Evolutionary conservation across 37 sponge, comb jelly and placozoan species (phyloP).

Genomic region (Agelas oroides): DNA sequence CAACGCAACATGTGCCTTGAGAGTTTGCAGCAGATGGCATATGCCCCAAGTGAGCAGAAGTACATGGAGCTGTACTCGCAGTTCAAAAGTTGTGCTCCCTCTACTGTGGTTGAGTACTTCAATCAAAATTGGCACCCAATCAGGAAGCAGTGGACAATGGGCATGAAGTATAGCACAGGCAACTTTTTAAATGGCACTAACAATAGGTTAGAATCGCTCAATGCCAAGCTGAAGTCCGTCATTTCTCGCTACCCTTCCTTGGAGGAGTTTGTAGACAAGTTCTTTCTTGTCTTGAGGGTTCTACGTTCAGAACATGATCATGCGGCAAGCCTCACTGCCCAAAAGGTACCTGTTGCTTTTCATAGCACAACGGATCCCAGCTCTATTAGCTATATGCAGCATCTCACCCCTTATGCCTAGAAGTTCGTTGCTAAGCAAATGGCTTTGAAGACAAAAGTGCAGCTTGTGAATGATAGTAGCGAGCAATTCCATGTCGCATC

Average conservation of each 20-base stretch:
- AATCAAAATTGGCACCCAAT: conserved; percentile 74
- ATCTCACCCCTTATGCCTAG: conserved; percentile 51
- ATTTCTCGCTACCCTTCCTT: conserved; percentile 29
- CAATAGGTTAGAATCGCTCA: conserved; percentile 53
- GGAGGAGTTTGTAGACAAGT: conserved; percentile 51
- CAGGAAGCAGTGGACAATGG: conserved; percentile 55
- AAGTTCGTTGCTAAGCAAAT: conserved; percentile 45
- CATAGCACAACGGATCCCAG: too few relatives aligned
- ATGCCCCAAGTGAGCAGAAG: conserved; percentile 38
- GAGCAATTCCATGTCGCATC: not conserved
- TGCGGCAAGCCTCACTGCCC: conserved; percentile 16
- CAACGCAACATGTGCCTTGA: conserved; percentile 42
- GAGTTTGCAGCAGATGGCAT: conserved; percentile 48
- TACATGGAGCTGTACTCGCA: conserved; percentile 45
- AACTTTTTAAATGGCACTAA: conserved; percentile 66
- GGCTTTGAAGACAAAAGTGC: conserved; percentile 24
- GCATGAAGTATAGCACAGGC: conserved; percentile 25
- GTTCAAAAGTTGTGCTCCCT: conserved; percentile 14
- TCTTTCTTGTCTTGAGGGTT: conserved; percentile 34
- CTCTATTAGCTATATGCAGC: not conserved
- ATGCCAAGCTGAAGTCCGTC: conserved; percentile 62
- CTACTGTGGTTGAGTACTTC: conserved; percentile 58
- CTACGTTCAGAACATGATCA: conserved; percentile 54
- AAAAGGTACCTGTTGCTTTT: conserved; percentile 14
- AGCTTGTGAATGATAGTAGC: not conserved